Conservation (phyloP, 2,797 vertebrate species). For the Heliangelus exortis region DNA sequence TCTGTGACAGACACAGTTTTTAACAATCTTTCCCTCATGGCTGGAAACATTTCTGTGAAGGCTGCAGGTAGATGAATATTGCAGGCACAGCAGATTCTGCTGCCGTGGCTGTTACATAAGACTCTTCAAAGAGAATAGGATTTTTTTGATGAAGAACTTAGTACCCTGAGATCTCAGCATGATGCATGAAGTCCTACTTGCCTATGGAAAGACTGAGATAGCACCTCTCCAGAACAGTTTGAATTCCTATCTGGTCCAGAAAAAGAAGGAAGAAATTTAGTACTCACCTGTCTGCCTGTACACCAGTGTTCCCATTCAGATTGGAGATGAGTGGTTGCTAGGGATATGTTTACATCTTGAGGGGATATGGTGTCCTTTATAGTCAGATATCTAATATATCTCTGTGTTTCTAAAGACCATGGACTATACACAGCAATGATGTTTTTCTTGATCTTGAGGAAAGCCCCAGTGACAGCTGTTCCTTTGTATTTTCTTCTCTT, state of each 20-base stretch:
- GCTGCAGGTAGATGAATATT: neutral
- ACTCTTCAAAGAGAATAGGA: neutral
- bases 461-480: neutral
- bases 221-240: neutral
- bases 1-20: neutral
- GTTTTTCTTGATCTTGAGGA: neutral
- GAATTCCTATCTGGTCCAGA: neutral
- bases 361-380: neutral
- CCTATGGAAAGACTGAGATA: neutral
- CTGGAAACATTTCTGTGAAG: neutral
- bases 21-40: neutral
- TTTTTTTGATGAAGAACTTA: neutral
- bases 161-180: neutral
- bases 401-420: neutral
- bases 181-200: neutral
- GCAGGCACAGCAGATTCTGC: neutral
- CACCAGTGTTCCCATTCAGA: neutral
- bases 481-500: neutral
- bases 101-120: neutral
- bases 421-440: neutral
- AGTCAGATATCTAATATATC: neutral
- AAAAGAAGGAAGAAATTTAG: neutral
- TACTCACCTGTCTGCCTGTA: neutral
- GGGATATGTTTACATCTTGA: neutral
- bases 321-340: neutral